phyloP scores from a whole-genome alignment of 2,888 invertebrate species.

The Melieria crassipennis region DNA sequence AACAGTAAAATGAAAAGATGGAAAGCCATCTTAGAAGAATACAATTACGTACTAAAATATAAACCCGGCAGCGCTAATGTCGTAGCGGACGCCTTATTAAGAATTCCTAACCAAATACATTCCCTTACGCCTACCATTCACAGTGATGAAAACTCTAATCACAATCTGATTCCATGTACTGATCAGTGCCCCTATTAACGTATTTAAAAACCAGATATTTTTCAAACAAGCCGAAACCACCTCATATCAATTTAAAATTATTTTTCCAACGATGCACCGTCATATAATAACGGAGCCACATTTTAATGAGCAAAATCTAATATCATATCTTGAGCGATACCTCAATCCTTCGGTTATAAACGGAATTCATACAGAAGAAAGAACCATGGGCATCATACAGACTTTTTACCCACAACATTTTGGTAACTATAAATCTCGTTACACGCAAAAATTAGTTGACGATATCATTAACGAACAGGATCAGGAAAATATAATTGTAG shows the following conservation, averaged over 20 bases:
- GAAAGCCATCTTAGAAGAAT: conserved; percentile 39
- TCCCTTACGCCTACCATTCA: conserved; percentile 32
- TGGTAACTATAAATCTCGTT: conserved; percentile 29
- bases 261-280: conserved; percentile 36
- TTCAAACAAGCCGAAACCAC: conserved; percentile 16
- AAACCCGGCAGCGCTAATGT: conserved; percentile 52
- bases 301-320: too few species aligned
- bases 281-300: conserved; percentile 30
- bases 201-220: conserved; percentile 42
- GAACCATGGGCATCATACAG: conserved; percentile 10
- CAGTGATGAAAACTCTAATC: conserved; percentile 17
- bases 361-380: conserved; percentile 26
- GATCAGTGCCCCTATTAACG: conserved; percentile 40
- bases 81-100: conserved; percentile 45
- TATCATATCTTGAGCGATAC: too few species aligned
- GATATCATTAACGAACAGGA: conserved; percentile 8
- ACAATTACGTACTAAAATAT: conserved; percentile 51
- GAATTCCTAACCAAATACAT: conserved; percentile 32
- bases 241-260: conserved; percentile 32
- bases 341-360: conserved; percentile 30
- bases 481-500: conserved; percentile 21
- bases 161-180: conserved; percentile 35
- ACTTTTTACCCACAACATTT: conserved; percentile 23
- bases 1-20: conserved; percentile 41
- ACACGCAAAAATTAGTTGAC: conserved; percentile 25